Conservation (phyloP, 2,113 vertebrate genomes). For the Eudyptes chrysolophus region DNA sequence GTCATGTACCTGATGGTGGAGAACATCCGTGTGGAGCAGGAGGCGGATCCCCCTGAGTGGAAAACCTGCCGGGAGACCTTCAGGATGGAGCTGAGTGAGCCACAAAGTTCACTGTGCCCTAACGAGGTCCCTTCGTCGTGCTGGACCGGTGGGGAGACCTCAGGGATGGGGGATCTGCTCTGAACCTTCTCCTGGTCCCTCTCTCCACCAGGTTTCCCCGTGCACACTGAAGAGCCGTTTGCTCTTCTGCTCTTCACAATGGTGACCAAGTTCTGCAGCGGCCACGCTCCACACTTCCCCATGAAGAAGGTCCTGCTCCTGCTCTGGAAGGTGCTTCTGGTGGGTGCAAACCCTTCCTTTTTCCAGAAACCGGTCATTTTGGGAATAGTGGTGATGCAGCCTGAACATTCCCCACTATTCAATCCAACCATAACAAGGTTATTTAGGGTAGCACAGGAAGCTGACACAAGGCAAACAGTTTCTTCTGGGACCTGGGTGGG, state of each 20-base stretch:
- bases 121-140: fast-evolving
- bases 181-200: background rate
- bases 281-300: conserved; percentile 94
- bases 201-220: conserved; percentile 78
- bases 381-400: background rate
- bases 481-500: background rate
- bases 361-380: fast-evolving
- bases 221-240: conserved; percentile 89
- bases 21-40: conserved; percentile 82
- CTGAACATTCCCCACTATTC: background rate
- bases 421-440: fast-evolving
- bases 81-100: conserved; percentile 88
- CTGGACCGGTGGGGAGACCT: fast-evolving
- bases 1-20: conserved; percentile 98
- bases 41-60: conserved; percentile 84
- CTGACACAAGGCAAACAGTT: background rate
- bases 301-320: conserved; percentile 97
- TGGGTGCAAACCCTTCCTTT: conserved; percentile 59
- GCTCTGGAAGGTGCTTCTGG: conserved; percentile 96
- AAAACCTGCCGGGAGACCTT: conserved; percentile 84
- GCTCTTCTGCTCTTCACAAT: conserved; percentile 93
- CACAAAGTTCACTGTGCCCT: background rate
- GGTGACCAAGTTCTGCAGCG: conserved; percentile 98
- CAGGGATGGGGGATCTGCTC: background rate
- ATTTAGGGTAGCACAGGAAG: background rate